Percentiles rank a stretch among this genome's conserved stretches.
These are phyloP conservation scores for Myripristis murdjan DNA, from an alignment of 2,797 vertebrate species.

Conservation along the genomic window DNA sequence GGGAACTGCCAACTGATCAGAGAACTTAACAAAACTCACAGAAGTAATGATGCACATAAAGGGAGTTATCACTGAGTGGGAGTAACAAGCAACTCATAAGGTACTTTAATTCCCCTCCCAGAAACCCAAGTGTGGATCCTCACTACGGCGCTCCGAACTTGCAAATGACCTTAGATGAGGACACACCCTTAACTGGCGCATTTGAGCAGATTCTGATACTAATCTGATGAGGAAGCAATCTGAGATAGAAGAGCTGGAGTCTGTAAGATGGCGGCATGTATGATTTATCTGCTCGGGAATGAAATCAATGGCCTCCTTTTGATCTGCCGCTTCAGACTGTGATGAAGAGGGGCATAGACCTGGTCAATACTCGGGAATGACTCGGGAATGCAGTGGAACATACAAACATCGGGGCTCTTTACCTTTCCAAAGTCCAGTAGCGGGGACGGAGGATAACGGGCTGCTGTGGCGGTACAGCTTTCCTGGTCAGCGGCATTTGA, in stretches of 20 bases:
- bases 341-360: slow-evolving; percentile 47
- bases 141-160: slow-evolving; percentile 9
- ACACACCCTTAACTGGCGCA: slow-evolving; percentile 29
- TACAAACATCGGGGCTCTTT: slow-evolving; percentile 35
- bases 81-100: slow-evolving; percentile 15
- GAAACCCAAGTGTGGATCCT: slow-evolving; percentile 14
- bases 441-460: slow-evolving; percentile 52
- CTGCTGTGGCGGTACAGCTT: slow-evolving; percentile 52
- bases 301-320: slow-evolving; percentile 55
- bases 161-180: slow-evolving; percentile 30
- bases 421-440: slow-evolving; percentile 51
- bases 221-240: slow-evolving; percentile 37
- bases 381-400: slow-evolving; percentile 3
- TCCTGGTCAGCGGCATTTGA: slow-evolving; percentile 68
- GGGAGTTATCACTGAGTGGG: not conserved
- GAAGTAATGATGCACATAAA: slow-evolving; percentile 17
- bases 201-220: slow-evolving; percentile 40
- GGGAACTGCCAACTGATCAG: slow-evolving; percentile 21
- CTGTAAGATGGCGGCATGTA: slow-evolving; percentile 14
- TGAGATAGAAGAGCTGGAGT: slow-evolving; percentile 18
- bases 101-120: not conserved
- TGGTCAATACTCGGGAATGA: slow-evolving; percentile 28
- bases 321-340: slow-evolving; percentile 45
- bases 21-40: not conserved
- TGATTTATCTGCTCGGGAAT: slow-evolving; percentile 50